These are phyloP conservation scores for Atethmia centrago DNA, from an alignment of 2,888 invertebrate genomes.

Conservation along the genomic window DNA sequence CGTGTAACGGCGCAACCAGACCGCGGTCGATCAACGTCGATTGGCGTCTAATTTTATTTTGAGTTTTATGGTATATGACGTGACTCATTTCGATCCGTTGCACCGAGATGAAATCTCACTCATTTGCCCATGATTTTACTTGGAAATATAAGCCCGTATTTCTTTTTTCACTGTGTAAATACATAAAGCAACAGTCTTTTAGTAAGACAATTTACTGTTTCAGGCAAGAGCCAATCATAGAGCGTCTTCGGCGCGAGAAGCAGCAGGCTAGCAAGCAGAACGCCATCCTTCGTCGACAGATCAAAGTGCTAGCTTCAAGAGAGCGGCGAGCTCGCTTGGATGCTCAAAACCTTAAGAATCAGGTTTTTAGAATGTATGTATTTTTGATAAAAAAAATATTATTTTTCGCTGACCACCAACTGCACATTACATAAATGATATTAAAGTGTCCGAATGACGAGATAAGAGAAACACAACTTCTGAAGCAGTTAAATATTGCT, in stretches of 20 bases:
- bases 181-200: not conserved
- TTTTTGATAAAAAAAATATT: not conserved
- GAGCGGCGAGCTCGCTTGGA: constrained; percentile 85
- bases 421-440: too few relatives aligned
- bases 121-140: not conserved
- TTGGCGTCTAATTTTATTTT: not conserved
- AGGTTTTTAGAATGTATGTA: constrained; percentile 85
- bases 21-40: too few relatives aligned
- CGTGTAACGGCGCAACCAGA: not conserved
- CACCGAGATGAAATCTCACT: not conserved
- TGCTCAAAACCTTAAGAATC: constrained; percentile 87
- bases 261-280: constrained; percentile 86
- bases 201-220: not conserved
- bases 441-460: not conserved
- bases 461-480: not conserved
- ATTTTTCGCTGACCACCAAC: too few relatives aligned
- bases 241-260: constrained; percentile 86
- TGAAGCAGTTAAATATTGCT: not conserved
- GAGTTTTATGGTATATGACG: not conserved
- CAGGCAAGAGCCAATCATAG: constrained; percentile 87
- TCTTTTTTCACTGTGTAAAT: not conserved
- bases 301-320: constrained; percentile 85
- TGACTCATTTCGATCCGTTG: not conserved
- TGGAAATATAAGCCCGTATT: not conserved
- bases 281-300: constrained; percentile 83